These are phyloP conservation scores for Dione vanillae DNA, from an alignment of 2,888 invertebrate species.

Conservation along the genomic window DNA sequence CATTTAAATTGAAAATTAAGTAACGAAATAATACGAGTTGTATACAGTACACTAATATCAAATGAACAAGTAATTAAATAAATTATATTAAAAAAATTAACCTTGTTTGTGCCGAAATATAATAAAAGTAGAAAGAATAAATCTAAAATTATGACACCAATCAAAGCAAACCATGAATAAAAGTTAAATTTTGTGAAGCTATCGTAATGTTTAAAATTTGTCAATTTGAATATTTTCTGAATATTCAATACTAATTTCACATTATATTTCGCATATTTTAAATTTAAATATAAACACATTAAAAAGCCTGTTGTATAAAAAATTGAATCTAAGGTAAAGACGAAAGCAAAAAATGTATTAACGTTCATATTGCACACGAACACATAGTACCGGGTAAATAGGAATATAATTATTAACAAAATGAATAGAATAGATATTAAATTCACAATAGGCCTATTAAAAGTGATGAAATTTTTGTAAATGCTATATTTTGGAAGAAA, in stretches of 20 bases:
- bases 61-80: neutral
- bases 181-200: neutral
- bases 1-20: slow-evolving; percentile 7
- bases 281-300: slow-evolving; percentile 1
- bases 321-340: neutral
- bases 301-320: slow-evolving; percentile 8
- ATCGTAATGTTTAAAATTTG: neutral
- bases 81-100: neutral
- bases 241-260: slow-evolving; percentile 17
- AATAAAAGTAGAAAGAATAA: neutral
- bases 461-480: slow-evolving; percentile 29
- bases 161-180: slow-evolving; percentile 1
- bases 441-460: slow-evolving; percentile 22
- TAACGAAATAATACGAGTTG: slow-evolving; percentile 7
- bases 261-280: neutral
- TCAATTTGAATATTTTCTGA: slow-evolving; percentile 17
- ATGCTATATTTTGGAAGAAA: slow-evolving; percentile 32
- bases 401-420: neutral
- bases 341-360: neutral
- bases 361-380: neutral
- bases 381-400: neutral
- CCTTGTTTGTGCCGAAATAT: accelerated
- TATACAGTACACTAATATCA: slow-evolving; percentile 2
- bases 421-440: neutral
- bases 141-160: neutral